Conservation (phyloP, 2,797 vertebrate genomes). For the Hapalemur alaotrensis region DNA sequence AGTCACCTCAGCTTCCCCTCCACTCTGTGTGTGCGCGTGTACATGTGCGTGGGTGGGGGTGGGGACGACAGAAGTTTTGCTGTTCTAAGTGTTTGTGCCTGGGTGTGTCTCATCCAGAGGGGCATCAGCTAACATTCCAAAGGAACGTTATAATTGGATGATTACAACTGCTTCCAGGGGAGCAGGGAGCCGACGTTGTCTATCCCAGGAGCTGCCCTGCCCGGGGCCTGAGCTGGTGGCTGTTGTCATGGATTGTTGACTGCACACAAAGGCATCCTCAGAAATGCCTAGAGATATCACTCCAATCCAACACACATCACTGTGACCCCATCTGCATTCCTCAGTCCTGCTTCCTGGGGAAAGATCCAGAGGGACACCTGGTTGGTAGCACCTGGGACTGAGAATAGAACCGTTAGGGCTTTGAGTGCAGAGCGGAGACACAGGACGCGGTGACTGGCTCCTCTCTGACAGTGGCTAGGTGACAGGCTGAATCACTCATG, state of each 20-base stretch:
- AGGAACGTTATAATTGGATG: not conserved
- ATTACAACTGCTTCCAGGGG: not conserved
- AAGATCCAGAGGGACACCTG: not conserved
- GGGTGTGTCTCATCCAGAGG: not conserved
- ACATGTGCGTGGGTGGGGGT: too few species aligned
- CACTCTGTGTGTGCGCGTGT: fast-evolving
- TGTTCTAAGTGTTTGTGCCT: not conserved
- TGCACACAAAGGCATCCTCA: not conserved
- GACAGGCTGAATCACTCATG: not conserved
- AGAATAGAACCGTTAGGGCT: not conserved
- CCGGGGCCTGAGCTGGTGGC: not conserved
- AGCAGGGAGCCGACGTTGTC: fast-evolving
- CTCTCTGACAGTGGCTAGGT: not conserved
- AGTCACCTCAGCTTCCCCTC: not conserved
- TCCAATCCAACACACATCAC: not conserved
- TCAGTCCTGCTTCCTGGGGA: not conserved
- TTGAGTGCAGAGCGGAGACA: too few species aligned
- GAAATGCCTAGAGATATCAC: not conserved
- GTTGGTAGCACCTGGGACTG: not conserved
- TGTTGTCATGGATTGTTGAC: not conserved
- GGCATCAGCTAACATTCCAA: not conserved
- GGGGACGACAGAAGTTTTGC: not conserved
- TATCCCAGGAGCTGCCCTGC: not conserved
- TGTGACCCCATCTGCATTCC: not conserved
- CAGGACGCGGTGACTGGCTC: fast-evolving